Base-by-base conservation (phyloP, 2,888 invertebrate species). In the Hemistola chrysoprasaria region DNA sequence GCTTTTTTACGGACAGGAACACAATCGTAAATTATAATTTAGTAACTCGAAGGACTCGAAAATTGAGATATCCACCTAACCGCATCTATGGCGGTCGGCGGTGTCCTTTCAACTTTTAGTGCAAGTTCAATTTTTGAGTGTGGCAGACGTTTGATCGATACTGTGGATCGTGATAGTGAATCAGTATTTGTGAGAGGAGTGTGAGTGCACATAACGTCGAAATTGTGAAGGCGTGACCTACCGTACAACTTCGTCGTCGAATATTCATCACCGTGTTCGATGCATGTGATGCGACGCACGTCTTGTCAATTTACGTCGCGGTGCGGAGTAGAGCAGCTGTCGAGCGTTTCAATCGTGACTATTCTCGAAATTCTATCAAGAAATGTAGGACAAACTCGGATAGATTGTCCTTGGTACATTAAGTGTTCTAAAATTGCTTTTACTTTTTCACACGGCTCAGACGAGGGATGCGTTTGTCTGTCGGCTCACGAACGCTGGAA, bases 1-100 rank as follows among this genome's bases (percentile, higher is more conserved):
- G 65, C 68, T 85, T 87, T 86, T 87, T 87, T 79, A 72, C 67
- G 69, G 60, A 77, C 72, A 78, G 66, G 59, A 78, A 71, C 65
- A 72, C 74, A 76, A 79, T 78, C 81, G 78, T 87, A 87, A 86
- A 86, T 85, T 87, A 87, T 87, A 86, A 86, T 86, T 86, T 85
- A 84, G 75, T 72, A 72, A 71, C 71, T 66, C 73, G 25, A 39
- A 44, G 34, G 43, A 39, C 30, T 71, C 67, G 68, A 64, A 76
- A 88, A 88, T 88, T 83, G 80, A 88, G 88, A 84, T 83, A 87
- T 88, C 85, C 65, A 70, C 67, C 67, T 60, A 29, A 46, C 35
- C 56, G 65, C 66, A 71, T 77, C 75, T 68, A 66, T 47, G 78
- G 75, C 86, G 87, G 87, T 69, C 47, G 78, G 75, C 86, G 87